Base-by-base conservation (phyloP, 1,140 invertebrate genomes). In the Drosophila prosaltans region DNA sequence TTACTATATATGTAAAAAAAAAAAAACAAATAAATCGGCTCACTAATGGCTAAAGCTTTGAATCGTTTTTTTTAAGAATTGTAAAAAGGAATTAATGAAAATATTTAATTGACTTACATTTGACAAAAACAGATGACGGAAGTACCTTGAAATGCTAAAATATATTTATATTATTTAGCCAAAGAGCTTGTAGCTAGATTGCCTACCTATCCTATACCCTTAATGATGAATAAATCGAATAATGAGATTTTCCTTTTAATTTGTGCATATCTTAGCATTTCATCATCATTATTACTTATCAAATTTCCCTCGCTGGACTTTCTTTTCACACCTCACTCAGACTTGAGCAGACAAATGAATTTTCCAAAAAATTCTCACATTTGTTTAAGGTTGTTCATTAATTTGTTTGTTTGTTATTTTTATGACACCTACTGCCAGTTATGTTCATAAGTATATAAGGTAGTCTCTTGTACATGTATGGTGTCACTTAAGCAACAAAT, bases 351-450 rank as follows among this genome's bases (percentile, higher is more conserved):
- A 40, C 11, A 62, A 43, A 8, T 43, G 48, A 26, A 64, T n/a
- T 64, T 64, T 45, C 41, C 21, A 10, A 9, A 62, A 62, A 62
- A 62, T 62, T 62, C 60, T 62, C 60, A 62, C 40, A 62, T 45
- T 62, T 41, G 39, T 62, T 62, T 62, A 41, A 11, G 39, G 40
- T 21, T 28, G 69, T 72, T 60, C n/a, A 78, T 51, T 51, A 72
- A 78, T 78, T 78, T 72, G 75, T 63, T 72, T 73, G 75, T 69
- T 54, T 72, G 36, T 59, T 69, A 61, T 69, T 51, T 71, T 78
- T 67, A 64, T 66, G 54, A 60, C 59, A 67, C 39, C 45, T 51
- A 51, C 45, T 51, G 21, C 2, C 2, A 43, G 11, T 16, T 66
- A 51, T 59, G 67, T 72, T 60, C 30, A 74, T 65, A 26, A 51